These are phyloP conservation scores for Acleris laterana DNA, from an alignment of 2,888 invertebrate genomes.

Conservation along the genomic window DNA sequence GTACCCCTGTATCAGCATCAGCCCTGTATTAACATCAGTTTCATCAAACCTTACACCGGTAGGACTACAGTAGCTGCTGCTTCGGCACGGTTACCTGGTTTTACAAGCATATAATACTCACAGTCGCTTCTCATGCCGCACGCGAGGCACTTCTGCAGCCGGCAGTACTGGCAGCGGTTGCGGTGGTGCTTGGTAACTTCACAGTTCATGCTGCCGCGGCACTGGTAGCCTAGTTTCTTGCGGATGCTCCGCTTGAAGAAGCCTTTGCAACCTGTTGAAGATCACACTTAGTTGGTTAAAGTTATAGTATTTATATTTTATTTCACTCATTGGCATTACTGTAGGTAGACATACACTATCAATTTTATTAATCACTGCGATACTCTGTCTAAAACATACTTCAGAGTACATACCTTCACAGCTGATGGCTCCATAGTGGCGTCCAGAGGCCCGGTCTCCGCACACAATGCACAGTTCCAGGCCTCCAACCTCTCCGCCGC, in stretches of 20 bases:
- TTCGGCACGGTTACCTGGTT: no score
- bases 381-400: neutral
- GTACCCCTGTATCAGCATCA: no score
- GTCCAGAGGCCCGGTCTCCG: conserved; percentile 97
- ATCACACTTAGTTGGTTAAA: no score
- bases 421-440: conserved; percentile 96
- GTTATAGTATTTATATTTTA: no score
- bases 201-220: conserved; percentile 97
- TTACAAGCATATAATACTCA: conserved; percentile 81
- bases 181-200: conserved; percentile 99
- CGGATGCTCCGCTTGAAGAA: conserved; percentile 99
- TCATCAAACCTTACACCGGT: no score
- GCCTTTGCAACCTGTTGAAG: conserved; percentile 93
- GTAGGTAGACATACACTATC: no score
- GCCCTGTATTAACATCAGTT: no score
- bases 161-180: conserved; percentile 99
- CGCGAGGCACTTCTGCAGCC: conserved; percentile 97
- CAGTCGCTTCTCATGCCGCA: conserved; percentile 99
- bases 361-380: no score
- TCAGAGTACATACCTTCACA: conserved; percentile 86
- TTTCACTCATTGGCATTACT: no score
- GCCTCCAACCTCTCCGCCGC: conserved; percentile 79
- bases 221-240: conserved; percentile 98
- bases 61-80: no score
- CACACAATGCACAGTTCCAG: conserved; percentile 97